Evolutionary conservation across 2,113 vertebrate species (phyloP), one percentile per base, ranked within the genome.

Genomic region (Campylomormyrus tamandua): DNA sequence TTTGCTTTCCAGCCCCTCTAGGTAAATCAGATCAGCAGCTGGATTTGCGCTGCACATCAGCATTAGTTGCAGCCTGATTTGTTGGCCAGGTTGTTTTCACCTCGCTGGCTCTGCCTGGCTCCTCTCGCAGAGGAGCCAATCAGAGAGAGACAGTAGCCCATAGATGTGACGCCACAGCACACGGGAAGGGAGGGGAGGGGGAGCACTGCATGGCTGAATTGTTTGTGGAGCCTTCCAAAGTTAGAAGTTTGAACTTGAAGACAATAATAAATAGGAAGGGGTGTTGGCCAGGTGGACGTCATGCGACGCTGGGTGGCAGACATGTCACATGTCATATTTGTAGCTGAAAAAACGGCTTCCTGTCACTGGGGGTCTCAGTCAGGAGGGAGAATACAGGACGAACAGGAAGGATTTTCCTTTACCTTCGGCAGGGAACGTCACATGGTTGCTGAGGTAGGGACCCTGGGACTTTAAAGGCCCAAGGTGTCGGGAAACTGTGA

Each of bases 81-180:
- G 35, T 39, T 19, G 17, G 15, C 13, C 74, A 21, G 17, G 35
- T 46, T 92, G 91, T 91, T 90, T 94, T 93, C 10, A 90, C 91
- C 90, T 66, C 90, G 92, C 91, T 56, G 74, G n/a, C 94, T 92
- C 94, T 92, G 2, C 15, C 11, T 35, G 48, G 88, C 10, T 46
- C 70, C 58, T 87, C 91, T 89, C 90, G 89, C 94, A n/a, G n/a
- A n/a, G n/a, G n/a, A n/a, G n/a, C 92, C 93, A 83, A 90, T 35
- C 87, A 42, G 50, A 93, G 91, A 89, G 93, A 91, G 93, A 88
- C 92, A 92, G 93, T 90, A 31, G 50, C 48, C 86, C 49, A 3
- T 19, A 3, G 85, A 35, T 15, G 11, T 49, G 84, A 66, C 9
- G 9, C 58, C 58, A 66, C 58, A 66, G 39, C 83, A 9, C 83